phyloP scores from a whole-genome alignment of 2,797 vertebrate species.

The Pempheris klunzingeri region DNA sequence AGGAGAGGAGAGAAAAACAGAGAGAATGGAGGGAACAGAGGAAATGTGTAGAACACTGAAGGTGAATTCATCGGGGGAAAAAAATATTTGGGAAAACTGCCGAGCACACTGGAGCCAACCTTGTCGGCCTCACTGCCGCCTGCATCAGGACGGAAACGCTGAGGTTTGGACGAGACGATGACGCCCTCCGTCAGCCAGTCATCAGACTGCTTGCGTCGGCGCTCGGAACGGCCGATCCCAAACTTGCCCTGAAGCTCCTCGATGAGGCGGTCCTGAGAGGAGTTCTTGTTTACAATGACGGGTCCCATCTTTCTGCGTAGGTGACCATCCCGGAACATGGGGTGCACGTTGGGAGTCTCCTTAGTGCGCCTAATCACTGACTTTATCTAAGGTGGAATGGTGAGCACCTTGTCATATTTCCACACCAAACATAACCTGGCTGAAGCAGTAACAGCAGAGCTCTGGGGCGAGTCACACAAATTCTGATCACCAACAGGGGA shows the following conservation, averaged over 20 bases:
- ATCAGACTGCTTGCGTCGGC: slow-evolving; percentile 83
- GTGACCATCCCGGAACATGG: slow-evolving; percentile 93
- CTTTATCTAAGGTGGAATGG: slow-evolving; percentile 88
- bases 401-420: slow-evolving; percentile 49
- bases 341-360: slow-evolving; percentile 93
- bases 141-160: slow-evolving; percentile 82
- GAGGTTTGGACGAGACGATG: slow-evolving; percentile 89
- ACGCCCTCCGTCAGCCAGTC: slow-evolving; percentile 95
- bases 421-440: slow-evolving; percentile 12
- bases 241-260: slow-evolving; percentile 95
- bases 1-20: slow-evolving; percentile 47
- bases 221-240: slow-evolving; percentile 88
- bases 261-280: slow-evolving; percentile 93
- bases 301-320: slow-evolving; percentile 92
- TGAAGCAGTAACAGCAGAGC: slow-evolving; percentile 37
- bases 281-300: slow-evolving; percentile 91
- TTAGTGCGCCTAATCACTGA: slow-evolving; percentile 96
- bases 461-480: slow-evolving; percentile 35
- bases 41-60: slow-evolving; percentile 46
- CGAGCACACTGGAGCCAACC: slow-evolving; percentile 84
- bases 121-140: slow-evolving; percentile 89
- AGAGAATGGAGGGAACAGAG: slow-evolving; percentile 47
- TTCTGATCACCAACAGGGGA: slow-evolving; percentile 11
- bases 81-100: slow-evolving; percentile 14
- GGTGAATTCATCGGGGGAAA: slow-evolving; percentile 18